Base-by-base conservation (phyloP, 2,113 vertebrate species). In the Varanus komodoensis region DNA sequence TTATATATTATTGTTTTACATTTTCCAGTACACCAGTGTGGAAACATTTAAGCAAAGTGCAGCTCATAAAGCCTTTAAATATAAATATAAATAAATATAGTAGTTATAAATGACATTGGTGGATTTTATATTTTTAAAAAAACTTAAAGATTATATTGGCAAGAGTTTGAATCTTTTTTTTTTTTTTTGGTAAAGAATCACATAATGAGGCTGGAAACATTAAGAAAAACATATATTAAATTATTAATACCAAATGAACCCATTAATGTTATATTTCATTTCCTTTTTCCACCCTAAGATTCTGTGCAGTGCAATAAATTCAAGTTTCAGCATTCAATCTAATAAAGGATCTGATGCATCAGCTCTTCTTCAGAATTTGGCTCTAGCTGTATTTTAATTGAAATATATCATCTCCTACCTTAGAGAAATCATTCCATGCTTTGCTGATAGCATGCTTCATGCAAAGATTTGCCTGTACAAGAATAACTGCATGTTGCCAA, bases 241-340 rank as follows among this genome's bases (percentile, higher is more conserved):
- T 73, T 8, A 34, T 34, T 29, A 57, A 6, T 15, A 87, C 14
- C 32, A n/a, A 80, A 54, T 0, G 0, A 7, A 1, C 0, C 84
- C 73, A 67, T 54, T 90, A 86, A 78, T n/a, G 81, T 89, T 91
- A 3, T 38, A 9, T 86, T 86, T 29, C 48, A 69, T 82, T 88
- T 34, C 4, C 82, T 29, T 79, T 86, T 19, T n/a, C 14, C 61
- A 90, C 52, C 81, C 89, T 61, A 85, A 15, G 6, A 61, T 38
- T 82, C 57, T 87, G 44, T 79, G 90, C 32, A 0, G 1, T 50
- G 54, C 75, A 48, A 88, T 74, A 88, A 87, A 81, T 25, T 88
- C 61, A 80, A 9, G 8, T 12, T 89, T 48, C 21, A 90, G 21
- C 68, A 75, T 68, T 92, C 82, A 68, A 0, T 1, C 64, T 73